Base-by-base conservation (phyloP, 2,113 vertebrate genomes). In the Anhinga anhinga region DNA sequence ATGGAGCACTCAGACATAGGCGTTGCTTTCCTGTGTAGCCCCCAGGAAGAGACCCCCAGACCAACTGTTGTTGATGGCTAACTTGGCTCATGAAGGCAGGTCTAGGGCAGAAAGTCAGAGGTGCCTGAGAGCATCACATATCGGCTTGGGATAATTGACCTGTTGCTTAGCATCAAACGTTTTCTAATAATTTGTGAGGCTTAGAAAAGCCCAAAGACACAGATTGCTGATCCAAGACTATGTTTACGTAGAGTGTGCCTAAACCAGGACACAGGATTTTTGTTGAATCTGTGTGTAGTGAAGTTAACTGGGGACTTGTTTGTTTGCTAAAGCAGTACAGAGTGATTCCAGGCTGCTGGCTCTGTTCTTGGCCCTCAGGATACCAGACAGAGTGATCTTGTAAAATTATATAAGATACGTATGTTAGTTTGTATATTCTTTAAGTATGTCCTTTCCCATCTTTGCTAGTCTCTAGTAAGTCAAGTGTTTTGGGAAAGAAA, bases 381-480 rank as follows among this genome's bases (percentile, higher is more conserved):
- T 53, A 81, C 7, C 50, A 71, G n/a, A 34, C 74, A 88, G 50
- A 52, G 42, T 13, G 7, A 88, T 72, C 47, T 21, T 52, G 15
- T 58, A 22, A 36, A 66, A 50, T 67, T 59, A 34, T n/a, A 13
- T 21, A 6, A 27, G 30, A 49, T 83, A 11, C 7, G 26, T 47
- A 2, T 25, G 62, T 72, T 59, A 71, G 20, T 72, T 42, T 55
- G 49, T n/a, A 11, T 71, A 25, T 91, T 63, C 44, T 90, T 82
- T 78, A 30, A 15, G 52, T 32, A 15, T 32, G 15, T 77, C 45
- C 36, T 92, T 88, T 92, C 30, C 45, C 26, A 32, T 85, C 66
- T 85, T 90, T 80, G 42, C 62, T 91, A 61, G 82, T 95, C 71
- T 63, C 49, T 56, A 53, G 58, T 79, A 88, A 94, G 87, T 94